Percentiles rank a stretch among this genome's conserved stretches.
phyloP scores from a whole-genome alignment of 2,797 vertebrate genomes.

The Falco naumanni region DNA sequence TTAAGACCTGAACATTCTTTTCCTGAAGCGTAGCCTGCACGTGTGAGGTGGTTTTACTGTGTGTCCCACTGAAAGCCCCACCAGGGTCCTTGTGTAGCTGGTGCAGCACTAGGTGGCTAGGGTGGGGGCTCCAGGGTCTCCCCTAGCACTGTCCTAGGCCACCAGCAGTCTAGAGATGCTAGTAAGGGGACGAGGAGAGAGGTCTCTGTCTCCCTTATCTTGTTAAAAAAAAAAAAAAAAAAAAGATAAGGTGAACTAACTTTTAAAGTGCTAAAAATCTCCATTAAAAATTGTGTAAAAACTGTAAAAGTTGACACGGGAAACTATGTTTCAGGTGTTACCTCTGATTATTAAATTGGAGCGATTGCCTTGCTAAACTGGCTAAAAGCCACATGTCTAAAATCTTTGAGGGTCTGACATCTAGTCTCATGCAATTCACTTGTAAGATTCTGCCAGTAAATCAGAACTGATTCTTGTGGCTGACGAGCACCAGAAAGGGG shows the following conservation, averaged over 20 bases:
- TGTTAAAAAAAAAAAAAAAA: background rate
- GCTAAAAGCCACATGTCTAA: background rate
- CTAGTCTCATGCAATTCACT: background rate
- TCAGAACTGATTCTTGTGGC: background rate
- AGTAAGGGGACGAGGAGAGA: background rate
- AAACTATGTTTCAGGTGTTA: background rate
- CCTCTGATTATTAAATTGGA: background rate
- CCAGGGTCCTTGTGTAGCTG: background rate
- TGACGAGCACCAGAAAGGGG: background rate
- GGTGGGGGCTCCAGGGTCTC: background rate
- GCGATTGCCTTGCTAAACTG: background rate
- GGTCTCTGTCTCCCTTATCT: background rate
- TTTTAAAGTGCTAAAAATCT: background rate
- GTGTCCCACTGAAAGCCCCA: background rate
- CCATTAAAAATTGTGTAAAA: accelerated
- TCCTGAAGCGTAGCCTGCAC: background rate
- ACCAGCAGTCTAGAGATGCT: background rate
- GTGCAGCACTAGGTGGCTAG: background rate
- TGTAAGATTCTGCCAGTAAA: background rate
- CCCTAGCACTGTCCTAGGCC: background rate
- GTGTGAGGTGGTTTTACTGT: background rate
- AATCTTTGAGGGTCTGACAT: background rate
- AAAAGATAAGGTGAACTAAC: background rate
- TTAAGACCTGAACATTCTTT: background rate
- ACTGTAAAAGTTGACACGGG: background rate